phyloP scores from a whole-genome alignment of 2,113 vertebrate species.

The Ia io region DNA sequence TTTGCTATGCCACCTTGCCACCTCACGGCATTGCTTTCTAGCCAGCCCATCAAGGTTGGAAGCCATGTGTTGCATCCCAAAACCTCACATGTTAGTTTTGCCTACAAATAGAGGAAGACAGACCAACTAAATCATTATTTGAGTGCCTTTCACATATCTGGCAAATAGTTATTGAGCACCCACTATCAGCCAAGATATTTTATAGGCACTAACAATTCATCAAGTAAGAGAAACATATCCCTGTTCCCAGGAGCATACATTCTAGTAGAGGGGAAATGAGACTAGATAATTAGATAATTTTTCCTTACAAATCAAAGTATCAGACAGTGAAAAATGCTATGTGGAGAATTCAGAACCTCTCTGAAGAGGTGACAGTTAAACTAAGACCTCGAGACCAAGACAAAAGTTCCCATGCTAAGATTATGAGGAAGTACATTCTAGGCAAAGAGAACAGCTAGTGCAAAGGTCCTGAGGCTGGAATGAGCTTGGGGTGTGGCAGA shows the following conservation, averaged over 20 bases:
- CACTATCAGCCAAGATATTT: background rate
- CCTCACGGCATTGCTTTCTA: background rate
- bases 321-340: background rate
- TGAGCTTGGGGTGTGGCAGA: background rate
- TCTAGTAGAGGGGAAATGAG: background rate
- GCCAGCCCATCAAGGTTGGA: background rate
- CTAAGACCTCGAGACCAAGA: background rate
- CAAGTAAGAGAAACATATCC: background rate
- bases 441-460: background rate
- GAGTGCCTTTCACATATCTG: background rate
- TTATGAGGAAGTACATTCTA: background rate
- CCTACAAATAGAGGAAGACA: background rate
- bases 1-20: background rate
- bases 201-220: background rate
- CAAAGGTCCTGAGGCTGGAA: background rate
- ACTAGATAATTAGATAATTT: background rate
- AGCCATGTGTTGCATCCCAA: background rate
- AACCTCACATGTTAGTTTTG: background rate
- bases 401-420: background rate
- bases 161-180: background rate
- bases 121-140: background rate
- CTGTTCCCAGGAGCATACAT: background rate
- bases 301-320: slow-evolving; percentile 11
- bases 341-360: background rate
- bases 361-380: background rate